A percentile compares a stretch with the other conserved stretches of the same genome.
Evolutionary conservation across 2,888 invertebrate genomes (phyloP).

Genomic region (Brachyptera risi): DNA sequence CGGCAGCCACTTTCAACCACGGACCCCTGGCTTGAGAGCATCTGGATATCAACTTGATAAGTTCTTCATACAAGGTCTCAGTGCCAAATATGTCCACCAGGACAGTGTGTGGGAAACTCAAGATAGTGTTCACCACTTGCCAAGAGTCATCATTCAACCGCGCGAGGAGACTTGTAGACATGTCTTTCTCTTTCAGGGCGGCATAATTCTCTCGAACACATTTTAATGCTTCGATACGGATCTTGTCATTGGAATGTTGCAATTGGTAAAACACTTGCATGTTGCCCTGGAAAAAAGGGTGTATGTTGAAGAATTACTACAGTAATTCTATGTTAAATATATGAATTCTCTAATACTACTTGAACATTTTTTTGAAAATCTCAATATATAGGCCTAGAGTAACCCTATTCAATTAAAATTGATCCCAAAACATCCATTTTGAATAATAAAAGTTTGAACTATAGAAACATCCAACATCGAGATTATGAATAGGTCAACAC

Average conservation of each 20-base stretch:
- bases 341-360: too few species aligned
- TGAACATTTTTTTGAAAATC: too few species aligned
- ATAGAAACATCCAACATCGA: too few species aligned
- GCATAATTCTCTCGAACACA: slow-evolving; percentile 46
- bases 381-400: too few species aligned
- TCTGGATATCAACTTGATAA: slow-evolving; percentile 53
- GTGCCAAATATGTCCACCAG: slow-evolving; percentile 48
- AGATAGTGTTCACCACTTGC: slow-evolving; percentile 53
- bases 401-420: too few species aligned
- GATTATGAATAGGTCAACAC: too few species aligned
- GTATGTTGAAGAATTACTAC: too few species aligned
- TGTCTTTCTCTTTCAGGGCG: not conserved
- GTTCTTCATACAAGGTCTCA: slow-evolving; percentile 47
- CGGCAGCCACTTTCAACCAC: slow-evolving; percentile 47
- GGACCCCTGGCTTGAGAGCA: slow-evolving; percentile 40
- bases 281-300: too few species aligned
- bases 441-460: too few species aligned
- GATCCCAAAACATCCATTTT: too few species aligned
- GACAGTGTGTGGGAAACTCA: slow-evolving; percentile 43
- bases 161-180: slow-evolving; percentile 42
- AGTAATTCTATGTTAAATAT: too few species aligned
- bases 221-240: slow-evolving; percentile 64
- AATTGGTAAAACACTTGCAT: too few species aligned
- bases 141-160: slow-evolving; percentile 64
- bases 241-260: slow-evolving; percentile 63